Conservation (phyloP, 2,113 vertebrate species). For the Scalopus aquaticus region DNA sequence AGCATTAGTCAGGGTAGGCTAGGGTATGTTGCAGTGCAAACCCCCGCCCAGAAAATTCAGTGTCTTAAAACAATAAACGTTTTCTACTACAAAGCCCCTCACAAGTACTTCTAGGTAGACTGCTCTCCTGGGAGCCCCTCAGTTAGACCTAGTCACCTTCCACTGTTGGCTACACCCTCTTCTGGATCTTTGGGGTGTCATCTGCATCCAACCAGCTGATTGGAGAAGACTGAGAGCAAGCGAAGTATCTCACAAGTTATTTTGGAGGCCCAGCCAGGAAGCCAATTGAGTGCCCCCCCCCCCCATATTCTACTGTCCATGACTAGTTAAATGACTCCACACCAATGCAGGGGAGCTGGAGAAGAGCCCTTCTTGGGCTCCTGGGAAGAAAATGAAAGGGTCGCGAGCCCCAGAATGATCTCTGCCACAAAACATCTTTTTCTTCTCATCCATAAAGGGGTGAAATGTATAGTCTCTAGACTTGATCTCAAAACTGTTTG, state of each 20-base stretch:
- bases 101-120: not conserved
- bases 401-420: not conserved
- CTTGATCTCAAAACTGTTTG: not conserved
- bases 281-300: not conserved
- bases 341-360: not conserved
- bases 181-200: not conserved
- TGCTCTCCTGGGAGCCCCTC: not conserved
- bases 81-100: not conserved
- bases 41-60: not conserved
- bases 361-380: not conserved
- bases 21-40: not conserved
- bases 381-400: not conserved
- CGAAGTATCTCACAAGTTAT: not conserved
- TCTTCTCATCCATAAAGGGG: not conserved
- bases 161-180: not conserved
- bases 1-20: not conserved
- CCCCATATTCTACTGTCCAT: not conserved
- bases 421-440: not conserved
- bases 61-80: not conserved
- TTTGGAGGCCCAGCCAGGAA: not conserved
- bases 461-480: not conserved
- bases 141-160: not conserved
- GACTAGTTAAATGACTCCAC: not conserved
- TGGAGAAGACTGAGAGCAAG: not conserved
- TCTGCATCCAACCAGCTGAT: not conserved